Evolutionary conservation across 2,888 invertebrate species (phyloP).

Genomic region (Dryobotodes eremita): DNA sequence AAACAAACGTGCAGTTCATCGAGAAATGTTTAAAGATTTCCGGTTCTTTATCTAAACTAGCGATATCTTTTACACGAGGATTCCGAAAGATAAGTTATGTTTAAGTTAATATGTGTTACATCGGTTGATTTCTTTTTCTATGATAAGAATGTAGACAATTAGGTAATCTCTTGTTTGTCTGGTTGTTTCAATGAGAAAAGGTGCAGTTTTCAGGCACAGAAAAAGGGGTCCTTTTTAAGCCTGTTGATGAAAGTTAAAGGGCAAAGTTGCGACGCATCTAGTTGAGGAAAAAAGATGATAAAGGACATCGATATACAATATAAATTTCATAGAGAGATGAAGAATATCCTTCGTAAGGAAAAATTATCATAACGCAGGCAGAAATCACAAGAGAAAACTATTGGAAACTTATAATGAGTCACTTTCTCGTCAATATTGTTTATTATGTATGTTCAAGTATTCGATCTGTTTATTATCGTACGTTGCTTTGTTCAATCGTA

Average conservation of each 20-base stretch:
- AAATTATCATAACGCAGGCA: not conserved
- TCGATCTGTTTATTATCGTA: conserved; percentile 54
- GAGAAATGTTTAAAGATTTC: conserved; percentile 47
- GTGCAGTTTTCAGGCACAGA: not conserved
- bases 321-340: too few relatives aligned
- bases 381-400: conserved; percentile 14
- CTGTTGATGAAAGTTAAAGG: not conserved
- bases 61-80: conserved; percentile 29
- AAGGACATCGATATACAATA: not conserved
- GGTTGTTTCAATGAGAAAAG: not conserved
- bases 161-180: conserved; percentile 24
- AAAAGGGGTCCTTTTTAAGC: not conserved
- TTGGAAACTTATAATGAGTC: conserved; percentile 42
- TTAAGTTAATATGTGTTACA: conserved; percentile 18
- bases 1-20: not conserved
- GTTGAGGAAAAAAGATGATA: not conserved
- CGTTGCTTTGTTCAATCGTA: conserved; percentile 51
- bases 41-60: conserved; percentile 43
- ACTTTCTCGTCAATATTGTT: conserved; percentile 52
- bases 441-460: conserved; percentile 40
- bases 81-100: conserved; percentile 30
- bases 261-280: not conserved
- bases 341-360: not conserved
- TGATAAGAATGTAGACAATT: conserved; percentile 30
- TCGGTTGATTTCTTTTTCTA: not conserved